These are phyloP conservation scores for Sitobion miscanthi DNA, from an alignment of 1,140 invertebrate species.

Conservation along the genomic window DNA sequence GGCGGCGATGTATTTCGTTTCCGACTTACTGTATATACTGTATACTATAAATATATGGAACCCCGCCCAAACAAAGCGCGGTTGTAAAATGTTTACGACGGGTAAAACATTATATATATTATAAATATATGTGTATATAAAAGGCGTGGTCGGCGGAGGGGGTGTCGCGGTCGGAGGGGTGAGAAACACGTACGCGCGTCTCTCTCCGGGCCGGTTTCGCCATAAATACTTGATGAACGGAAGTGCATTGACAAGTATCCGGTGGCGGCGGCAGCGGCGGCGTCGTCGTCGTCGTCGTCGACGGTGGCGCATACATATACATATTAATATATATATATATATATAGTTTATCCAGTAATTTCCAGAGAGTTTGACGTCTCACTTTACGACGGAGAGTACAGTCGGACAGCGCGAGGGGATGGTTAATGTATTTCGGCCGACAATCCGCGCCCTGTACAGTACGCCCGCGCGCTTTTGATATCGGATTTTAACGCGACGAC, in stretches of 20 bases:
- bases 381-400: not conserved
- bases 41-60: not conserved
- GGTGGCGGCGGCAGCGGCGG: not conserved
- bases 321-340: not conserved
- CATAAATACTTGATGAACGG: slow-evolving; percentile 29
- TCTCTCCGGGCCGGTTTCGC: not conserved
- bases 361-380: slow-evolving; percentile 13
- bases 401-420: not conserved
- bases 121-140: not conserved
- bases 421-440: not conserved
- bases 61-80: not conserved
- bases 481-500: slow-evolving; percentile 11
- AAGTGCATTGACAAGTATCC: slow-evolving; percentile 41
- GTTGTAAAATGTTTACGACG: slow-evolving; percentile 15
- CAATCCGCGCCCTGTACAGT: not conserved
- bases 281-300: no score
- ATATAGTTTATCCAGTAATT: slow-evolving; percentile 16
- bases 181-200: not conserved
- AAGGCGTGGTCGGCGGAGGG: not conserved
- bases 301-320: no score
- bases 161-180: not conserved
- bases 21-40: not conserved
- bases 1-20: not conserved
- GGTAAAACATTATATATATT: not conserved
- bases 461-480: not conserved